Evolutionary conservation across 2,888 invertebrate species (phyloP).

Genomic region (Hypercompe scribonia): DNA sequence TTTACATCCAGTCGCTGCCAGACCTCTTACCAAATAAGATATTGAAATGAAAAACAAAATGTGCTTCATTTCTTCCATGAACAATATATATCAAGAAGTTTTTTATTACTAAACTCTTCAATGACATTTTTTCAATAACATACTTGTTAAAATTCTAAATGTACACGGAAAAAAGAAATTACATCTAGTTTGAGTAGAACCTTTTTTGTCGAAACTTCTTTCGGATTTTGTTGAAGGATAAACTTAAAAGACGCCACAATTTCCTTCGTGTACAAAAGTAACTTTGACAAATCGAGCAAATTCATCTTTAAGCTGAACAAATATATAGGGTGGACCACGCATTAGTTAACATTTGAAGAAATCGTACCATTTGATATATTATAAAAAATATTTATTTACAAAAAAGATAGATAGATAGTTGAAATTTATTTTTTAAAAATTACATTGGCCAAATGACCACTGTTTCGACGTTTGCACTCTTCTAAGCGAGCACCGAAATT

Average conservation of each 20-base stretch:
- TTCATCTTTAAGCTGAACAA: background rate
- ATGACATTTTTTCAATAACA: slow-evolving; percentile 43
- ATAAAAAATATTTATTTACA: too few relatives aligned
- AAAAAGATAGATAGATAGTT: too few relatives aligned
- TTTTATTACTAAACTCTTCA: slow-evolving; percentile 35
- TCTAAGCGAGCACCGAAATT: too few relatives aligned
- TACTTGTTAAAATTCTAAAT: slow-evolving; percentile 25
- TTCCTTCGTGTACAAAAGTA: background rate
- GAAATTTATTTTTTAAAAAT: too few relatives aligned
- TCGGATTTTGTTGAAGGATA: slow-evolving; percentile 17
- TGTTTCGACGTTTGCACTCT: too few relatives aligned
- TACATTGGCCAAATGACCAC: too few relatives aligned
- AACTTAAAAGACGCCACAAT: slow-evolving; percentile 2
- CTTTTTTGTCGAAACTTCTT: slow-evolving; percentile 33
- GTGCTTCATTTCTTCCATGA: background rate
- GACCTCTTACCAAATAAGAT: background rate
- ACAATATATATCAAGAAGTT: too few relatives aligned
- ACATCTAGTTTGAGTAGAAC: slow-evolving; percentile 27
- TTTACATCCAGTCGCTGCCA: too few relatives aligned
- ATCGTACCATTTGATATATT: too few relatives aligned
- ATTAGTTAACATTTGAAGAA: too few relatives aligned
- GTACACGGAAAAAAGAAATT: slow-evolving; percentile 31
- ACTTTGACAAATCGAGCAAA: background rate
- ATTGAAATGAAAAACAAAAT: background rate
- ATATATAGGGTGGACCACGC: too few relatives aligned